Evolutionary conservation across 2,113 vertebrate species (phyloP), one percentile per base, ranked within the genome.

Genomic region (Prunella fulvescens): DNA sequence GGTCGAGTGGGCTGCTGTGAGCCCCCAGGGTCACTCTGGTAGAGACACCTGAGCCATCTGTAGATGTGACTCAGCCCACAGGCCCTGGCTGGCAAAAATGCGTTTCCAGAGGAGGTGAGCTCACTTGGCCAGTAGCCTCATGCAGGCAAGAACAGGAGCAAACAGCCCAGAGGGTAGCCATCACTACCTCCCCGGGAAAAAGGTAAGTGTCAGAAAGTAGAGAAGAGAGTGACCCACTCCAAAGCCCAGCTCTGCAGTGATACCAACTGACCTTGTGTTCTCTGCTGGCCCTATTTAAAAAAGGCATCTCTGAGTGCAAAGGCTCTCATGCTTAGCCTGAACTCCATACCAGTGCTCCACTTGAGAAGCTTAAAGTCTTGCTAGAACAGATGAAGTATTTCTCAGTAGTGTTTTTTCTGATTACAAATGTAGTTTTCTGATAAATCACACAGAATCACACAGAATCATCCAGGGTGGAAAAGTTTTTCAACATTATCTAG

Each of bases 91-190:
- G n/a, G 19, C 24, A 28, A 53, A 45, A 66, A n/a, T 0, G 0
- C 39, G 9, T n/a, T 45, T 4, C 23, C 39, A n/a, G 28, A 66
- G 19, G 33, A 51, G 9, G 9, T 19, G 15, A 66, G 9, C 7
- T 58, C 23, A 37, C 54, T 28, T 39, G 13, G 9, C 39, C 28
- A 74, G 18, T 11, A n/a, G 42, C 26, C 14, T 66, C 9, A 39
- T 9, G 18, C 28, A 39, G 12, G 4, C 2, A 14, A 53, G 39
- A 45, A 81, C 0, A 0, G 13, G n/a, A 60, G 23, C 67, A 51
- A 29, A 64, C 9, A 47, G 23, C 19, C 45, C 3, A 7, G 15
- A 37, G 42, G 12, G 10, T 25, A 54, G 25, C 29, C 0, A 0
- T 53, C 23, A n/a, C 28, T 67, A 15, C 66, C 24, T n/a, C 24